A percentile compares a stretch with the other conserved stretches of the same genome.
These are phyloP conservation scores for Azorinus chamasolen DNA, from an alignment of 2,888 invertebrate species.

Conservation along the genomic window DNA sequence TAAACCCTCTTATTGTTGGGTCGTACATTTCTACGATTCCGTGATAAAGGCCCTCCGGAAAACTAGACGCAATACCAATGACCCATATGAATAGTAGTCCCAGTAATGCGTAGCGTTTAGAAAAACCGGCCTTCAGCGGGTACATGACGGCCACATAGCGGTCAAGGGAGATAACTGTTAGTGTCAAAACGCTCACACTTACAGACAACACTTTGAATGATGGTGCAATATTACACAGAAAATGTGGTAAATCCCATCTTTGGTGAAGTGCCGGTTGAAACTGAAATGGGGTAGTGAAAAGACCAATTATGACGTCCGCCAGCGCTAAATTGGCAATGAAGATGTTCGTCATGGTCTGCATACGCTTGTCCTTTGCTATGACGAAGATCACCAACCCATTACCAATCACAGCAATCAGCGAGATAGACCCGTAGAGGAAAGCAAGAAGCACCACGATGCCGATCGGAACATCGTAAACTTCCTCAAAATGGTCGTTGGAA, in stretches of 20 bases:
- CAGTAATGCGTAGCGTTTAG: conserved; percentile 91
- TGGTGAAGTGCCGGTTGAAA: conserved; percentile 96
- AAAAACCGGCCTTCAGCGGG: conserved; percentile 89
- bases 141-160: conserved; percentile 89
- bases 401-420: conserved; percentile 93
- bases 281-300: conserved; percentile 95
- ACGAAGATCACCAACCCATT: conserved; percentile 95
- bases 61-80: conserved; percentile 88
- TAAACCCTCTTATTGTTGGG: conserved; percentile 31
- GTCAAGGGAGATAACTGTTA: conserved; percentile 95
- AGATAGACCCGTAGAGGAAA: conserved; percentile 93
- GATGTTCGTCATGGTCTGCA: conserved; percentile 94
- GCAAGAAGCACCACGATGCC: conserved; percentile 92
- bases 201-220: conserved; percentile 95
- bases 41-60: conserved; percentile 89
- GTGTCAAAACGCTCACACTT: conserved; percentile 95
- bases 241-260: conserved; percentile 94
- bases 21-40: conserved; percentile 49
- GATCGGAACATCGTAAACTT: conserved; percentile 91
- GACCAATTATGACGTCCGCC: conserved; percentile 94
- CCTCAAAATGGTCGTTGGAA: neutral
- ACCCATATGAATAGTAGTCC: conserved; percentile 92
- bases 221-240: conserved; percentile 96
- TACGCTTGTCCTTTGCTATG: conserved; percentile 91
- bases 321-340: conserved; percentile 95